These are phyloP conservation scores for Zosterops japonicus DNA, from an alignment of 2,113 vertebrate species.

Conservation along the genomic window DNA sequence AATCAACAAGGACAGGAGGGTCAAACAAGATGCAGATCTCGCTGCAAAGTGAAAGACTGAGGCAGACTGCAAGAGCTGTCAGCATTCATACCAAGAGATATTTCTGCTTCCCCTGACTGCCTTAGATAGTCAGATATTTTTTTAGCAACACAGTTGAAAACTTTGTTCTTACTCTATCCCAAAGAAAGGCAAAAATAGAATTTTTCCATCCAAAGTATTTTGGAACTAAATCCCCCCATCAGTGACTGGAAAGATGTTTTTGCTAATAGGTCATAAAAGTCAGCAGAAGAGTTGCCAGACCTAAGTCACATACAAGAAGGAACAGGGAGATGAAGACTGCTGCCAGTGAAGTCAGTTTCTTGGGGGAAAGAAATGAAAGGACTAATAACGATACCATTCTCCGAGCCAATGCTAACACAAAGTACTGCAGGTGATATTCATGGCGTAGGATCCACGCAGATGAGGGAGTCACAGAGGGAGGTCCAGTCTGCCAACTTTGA, in stretches of 20 bases:
- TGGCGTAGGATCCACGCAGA: constrained; percentile 87
- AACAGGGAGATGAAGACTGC: background rate
- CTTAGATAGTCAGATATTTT: background rate
- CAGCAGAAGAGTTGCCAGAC: background rate
- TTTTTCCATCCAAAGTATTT: background rate
- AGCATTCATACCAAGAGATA: background rate
- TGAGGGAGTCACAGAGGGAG: constrained; percentile 76
- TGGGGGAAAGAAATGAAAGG: background rate
- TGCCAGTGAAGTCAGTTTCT: background rate
- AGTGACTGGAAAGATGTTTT: background rate
- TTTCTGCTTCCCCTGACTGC: background rate
- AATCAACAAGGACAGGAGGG: background rate
- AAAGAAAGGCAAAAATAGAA: background rate
- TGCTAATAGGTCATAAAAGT: background rate
- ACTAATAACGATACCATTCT: constrained; percentile 76
- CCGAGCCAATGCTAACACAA: constrained; percentile 80
- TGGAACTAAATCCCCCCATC: background rate
- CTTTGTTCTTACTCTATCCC: background rate
- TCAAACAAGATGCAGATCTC: background rate
- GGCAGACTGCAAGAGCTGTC: background rate
- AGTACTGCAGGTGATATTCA: constrained; percentile 90
- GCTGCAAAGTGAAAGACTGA: background rate
- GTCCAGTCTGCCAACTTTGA: constrained; percentile 68
- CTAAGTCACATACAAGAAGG: background rate
- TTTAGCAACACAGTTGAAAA: background rate